Conservation (phyloP, 2,113 vertebrate genomes). For the Leucopsar rothschildi region DNA sequence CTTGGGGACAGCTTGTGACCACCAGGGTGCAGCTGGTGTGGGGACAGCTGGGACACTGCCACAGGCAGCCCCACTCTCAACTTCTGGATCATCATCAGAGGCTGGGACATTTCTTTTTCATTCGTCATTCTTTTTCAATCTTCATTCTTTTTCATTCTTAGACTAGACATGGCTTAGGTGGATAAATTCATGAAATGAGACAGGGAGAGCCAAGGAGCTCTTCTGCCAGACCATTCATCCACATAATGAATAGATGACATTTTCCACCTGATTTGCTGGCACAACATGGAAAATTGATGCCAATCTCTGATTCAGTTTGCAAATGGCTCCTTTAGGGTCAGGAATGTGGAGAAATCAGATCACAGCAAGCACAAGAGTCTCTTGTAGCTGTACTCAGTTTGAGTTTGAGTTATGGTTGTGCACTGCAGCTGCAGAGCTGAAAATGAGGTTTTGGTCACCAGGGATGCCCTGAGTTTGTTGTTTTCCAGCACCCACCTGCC, state of each 20-base stretch:
- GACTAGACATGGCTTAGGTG: not conserved
- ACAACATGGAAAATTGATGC: not conserved
- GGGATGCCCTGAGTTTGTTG: not conserved
- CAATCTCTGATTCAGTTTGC: not conserved
- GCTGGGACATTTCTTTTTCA: not conserved
- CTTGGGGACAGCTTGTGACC: not conserved
- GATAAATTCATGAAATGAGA: not conserved
- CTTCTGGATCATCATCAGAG: not conserved
- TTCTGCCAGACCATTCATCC: not conserved
- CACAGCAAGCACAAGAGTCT: not conserved
- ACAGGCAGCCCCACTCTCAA: not conserved
- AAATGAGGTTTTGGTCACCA: not conserved
- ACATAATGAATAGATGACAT: not conserved
- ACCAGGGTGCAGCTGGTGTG: not conserved
- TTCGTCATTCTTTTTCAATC: not conserved
- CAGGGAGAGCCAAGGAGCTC: not conserved
- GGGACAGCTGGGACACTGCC: constrained; percentile 12
- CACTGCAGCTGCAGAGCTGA: not conserved
- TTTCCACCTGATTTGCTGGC: not conserved
- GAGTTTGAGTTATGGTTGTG: not conserved
- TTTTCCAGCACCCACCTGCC: not conserved
- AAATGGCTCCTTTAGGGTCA: not conserved
- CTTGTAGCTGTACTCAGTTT: not conserved
- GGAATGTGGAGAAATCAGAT: not conserved
- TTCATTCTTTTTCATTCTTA: not conserved